phyloP scores from a whole-genome alignment of 2,113 vertebrate genomes.

The Petroica traversi region DNA sequence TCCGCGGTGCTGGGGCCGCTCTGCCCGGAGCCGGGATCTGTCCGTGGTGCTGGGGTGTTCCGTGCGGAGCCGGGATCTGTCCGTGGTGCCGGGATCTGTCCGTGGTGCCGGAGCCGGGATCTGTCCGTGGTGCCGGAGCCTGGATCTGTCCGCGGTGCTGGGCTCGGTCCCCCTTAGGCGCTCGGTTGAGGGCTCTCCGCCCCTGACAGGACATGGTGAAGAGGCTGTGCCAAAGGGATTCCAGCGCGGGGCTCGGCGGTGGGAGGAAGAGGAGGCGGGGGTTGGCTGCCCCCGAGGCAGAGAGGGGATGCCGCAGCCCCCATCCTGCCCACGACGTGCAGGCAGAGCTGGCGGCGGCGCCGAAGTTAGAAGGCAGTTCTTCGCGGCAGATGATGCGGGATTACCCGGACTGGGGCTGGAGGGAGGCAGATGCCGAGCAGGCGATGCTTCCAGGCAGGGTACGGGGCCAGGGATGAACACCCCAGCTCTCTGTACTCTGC shows the following conservation, averaged over 20 bases:
- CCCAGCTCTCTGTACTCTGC: neutral
- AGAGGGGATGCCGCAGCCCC: neutral
- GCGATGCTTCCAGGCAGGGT: neutral
- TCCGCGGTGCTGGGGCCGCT: neutral
- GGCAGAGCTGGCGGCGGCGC: neutral
- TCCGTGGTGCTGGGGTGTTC: neutral
- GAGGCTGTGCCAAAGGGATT: neutral
- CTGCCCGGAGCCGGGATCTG: neutral
- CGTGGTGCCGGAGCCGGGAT: neutral
- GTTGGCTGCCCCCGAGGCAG: neutral
- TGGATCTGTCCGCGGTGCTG: neutral
- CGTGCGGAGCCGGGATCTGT: neutral
- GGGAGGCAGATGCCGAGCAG: neutral
- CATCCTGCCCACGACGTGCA: neutral
- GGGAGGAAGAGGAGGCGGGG: neutral
- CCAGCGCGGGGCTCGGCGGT: neutral
- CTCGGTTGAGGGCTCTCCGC: neutral
- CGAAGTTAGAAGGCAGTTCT: neutral
- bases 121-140: neutral
- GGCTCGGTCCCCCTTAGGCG: neutral
- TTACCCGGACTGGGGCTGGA: neutral
- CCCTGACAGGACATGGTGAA: neutral
- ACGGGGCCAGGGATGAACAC: neutral
- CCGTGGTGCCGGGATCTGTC: accelerated
- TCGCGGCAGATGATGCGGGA: neutral